Evolutionary conservation across 1,140 invertebrate genomes (phyloP).

Genomic region (Drosophila repletoides): DNA sequence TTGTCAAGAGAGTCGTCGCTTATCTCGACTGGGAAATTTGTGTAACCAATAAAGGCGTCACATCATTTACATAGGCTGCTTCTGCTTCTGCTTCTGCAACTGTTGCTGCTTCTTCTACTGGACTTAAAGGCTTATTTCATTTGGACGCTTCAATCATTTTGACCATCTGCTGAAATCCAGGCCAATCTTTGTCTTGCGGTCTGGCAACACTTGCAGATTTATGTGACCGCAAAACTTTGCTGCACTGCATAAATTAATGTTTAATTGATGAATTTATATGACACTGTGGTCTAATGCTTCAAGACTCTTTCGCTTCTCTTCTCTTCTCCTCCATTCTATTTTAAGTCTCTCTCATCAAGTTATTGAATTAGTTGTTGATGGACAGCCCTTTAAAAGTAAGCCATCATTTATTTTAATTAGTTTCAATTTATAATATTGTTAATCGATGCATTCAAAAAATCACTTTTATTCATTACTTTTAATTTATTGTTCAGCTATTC

Average conservation of each 20-base stretch:
- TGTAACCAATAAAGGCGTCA: slow-evolving; percentile 61
- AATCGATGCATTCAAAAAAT: too few relatives aligned
- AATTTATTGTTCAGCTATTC: too few relatives aligned
- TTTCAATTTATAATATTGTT: too few relatives aligned
- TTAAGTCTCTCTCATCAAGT: neutral
- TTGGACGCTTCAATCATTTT: slow-evolving; percentile 52
- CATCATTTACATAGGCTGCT: slow-evolving; percentile 65
- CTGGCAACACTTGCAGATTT: slow-evolving; percentile 56
- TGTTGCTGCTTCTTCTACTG: too few relatives aligned
- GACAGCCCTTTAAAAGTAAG: too few relatives aligned
- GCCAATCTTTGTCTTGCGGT: slow-evolving; percentile 47
- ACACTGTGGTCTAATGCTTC: slow-evolving; percentile 14
- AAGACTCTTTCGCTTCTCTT: too few relatives aligned
- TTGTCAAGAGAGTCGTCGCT: slow-evolving; percentile 49
- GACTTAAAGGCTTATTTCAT: slow-evolving; percentile 52
- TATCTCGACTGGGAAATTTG: slow-evolving; percentile 37
- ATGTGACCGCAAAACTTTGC: slow-evolving; percentile 72
- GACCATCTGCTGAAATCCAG: slow-evolving; percentile 23
- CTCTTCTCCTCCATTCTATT: neutral
- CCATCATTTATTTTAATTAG: too few relatives aligned
- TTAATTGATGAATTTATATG: slow-evolving; percentile 70
- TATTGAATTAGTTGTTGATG: too few relatives aligned
- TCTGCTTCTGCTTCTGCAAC: too few relatives aligned
- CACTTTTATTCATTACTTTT: too few relatives aligned
- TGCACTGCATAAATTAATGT: slow-evolving; percentile 68